Base-by-base conservation (phyloP, 2,797 vertebrate genomes). In the Lagorchestes hirsutus region DNA sequence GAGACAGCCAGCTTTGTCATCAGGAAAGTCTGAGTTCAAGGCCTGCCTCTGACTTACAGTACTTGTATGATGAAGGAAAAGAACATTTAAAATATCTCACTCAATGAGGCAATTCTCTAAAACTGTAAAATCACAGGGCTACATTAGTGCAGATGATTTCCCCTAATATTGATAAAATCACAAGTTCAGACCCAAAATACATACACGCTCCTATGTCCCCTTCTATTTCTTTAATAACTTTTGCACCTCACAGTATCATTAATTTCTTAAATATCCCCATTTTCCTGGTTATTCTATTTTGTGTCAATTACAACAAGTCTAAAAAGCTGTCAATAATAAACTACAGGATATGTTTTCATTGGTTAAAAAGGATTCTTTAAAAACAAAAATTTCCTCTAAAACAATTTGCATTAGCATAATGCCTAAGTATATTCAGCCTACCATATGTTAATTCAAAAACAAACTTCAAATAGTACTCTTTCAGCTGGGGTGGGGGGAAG, bases 231-330 rank as follows among this genome's bases (percentile, higher is more conserved):
- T 87, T 24, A 27, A 11, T 27, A 46, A 46, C 22, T 12, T 87
- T 10, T 87, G 22, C 3, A 87, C 40, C 22, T 87, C 96, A 96
- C 94, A 92, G 87, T 96, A 96, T 97, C 97, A 98, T 97, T 98
- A 97, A 97, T 97, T 97, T 95, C 97, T 98, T 96, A 97, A 97
- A 97, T 97, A 96, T 96, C 96, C 95, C 91, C 97, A 97, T 98
- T 98, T 97, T 97, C 96, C 93, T 98, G 92, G 92, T 97, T 97
- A 96, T 97, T 96, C 93, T 59, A 92, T 93, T 96, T 91, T n/a
- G 13, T 97, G 96, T 97, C 97, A 97, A 96, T 96, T 96, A 97
- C 94, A 96, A 98, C 54, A 96, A 93, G 96, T 94, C 93, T 97
- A 95, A 96, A 96, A 97, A 94, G 94, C 22, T 24, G 8, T 9